A percentile compares a stretch with the other conserved stretches of the same genome.
These are phyloP conservation scores for Acleris laterana DNA, from an alignment of 2,888 invertebrate genomes.

Conservation along the genomic window DNA sequence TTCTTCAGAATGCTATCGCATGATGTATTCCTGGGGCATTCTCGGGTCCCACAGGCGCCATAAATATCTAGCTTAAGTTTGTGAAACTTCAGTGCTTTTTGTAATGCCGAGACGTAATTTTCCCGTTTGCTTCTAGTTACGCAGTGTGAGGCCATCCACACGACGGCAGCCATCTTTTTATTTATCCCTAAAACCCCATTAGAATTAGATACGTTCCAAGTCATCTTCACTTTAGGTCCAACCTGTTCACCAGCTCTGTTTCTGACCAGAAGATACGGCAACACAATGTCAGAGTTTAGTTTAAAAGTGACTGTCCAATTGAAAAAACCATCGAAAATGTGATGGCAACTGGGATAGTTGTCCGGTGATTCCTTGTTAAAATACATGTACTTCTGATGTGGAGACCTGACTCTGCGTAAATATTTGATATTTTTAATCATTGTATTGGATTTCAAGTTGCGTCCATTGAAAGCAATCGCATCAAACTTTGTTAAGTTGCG, in stretches of 20 bases:
- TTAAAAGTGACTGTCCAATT: conserved; percentile 77
- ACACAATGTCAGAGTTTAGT: conserved; percentile 70
- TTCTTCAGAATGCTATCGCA: conserved; percentile 21
- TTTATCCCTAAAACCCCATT: neutral
- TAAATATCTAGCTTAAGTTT: conserved; percentile 39
- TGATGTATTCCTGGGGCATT: conserved; percentile 1
- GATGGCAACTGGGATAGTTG: conserved; percentile 63
- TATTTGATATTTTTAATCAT: too few relatives aligned
- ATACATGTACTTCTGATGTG: conserved; percentile 69
- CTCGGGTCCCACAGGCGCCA: conserved; percentile 40
- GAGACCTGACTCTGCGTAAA: conserved; percentile 56
- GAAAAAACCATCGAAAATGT: conserved; percentile 65
- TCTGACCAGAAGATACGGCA: conserved; percentile 62
- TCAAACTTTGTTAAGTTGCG: conserved; percentile 62
- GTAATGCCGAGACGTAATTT: conserved; percentile 18
- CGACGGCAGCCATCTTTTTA: conserved; percentile 41
- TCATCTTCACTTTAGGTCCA: conserved; percentile 61
- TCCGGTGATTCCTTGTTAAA: conserved; percentile 73
- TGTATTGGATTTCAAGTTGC: conserved; percentile 47
- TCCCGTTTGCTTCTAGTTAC: conserved; percentile 27
- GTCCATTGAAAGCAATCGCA: conserved; percentile 70
- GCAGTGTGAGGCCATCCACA: conserved; percentile 45
- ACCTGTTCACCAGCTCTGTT: conserved; percentile 56
- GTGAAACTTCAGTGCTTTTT: conserved; percentile 22
- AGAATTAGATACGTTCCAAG: conserved; percentile 46